A percentile compares a stretch with the other conserved stretches of the same genome.
These are phyloP conservation scores for Phaethornis superciliosus DNA, from an alignment of 2,113 vertebrate species.

Conservation along the genomic window DNA sequence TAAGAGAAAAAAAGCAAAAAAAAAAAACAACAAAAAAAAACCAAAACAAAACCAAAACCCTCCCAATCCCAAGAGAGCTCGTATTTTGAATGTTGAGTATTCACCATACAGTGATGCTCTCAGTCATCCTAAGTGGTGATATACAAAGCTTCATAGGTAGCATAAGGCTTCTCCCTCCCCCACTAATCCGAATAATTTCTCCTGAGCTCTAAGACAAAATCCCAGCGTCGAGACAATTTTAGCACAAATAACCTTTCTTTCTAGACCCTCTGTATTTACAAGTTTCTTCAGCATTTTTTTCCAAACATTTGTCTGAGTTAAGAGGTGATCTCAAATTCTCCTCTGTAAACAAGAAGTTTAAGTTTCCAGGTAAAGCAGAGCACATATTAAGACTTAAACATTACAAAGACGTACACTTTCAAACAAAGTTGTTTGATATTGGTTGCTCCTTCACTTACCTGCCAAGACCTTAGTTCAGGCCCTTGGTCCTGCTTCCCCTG, in stretches of 20 bases:
- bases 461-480: slow-evolving; percentile 76
- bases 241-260: not conserved
- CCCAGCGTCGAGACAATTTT: not conserved
- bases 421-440: slow-evolving; percentile 48
- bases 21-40: too few relatives aligned
- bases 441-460: slow-evolving; percentile 70
- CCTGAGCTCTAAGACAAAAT: not conserved
- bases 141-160: not conserved
- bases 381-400: slow-evolving; percentile 68
- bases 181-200: not conserved
- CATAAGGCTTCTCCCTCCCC: not conserved
- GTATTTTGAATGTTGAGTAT: not conserved
- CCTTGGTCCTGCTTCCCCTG: slow-evolving; percentile 72
- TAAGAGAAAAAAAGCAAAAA: not conserved
- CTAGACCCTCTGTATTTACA: not conserved
- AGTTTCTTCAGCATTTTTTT: not conserved
- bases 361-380: slow-evolving; percentile 43
- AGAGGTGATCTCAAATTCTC: not conserved
- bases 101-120: not conserved
- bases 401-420: slow-evolving; percentile 65
- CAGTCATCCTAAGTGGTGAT: not conserved
- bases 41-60: too few relatives aligned
- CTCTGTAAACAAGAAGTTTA: slow-evolving; percentile 13
- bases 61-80: not conserved
- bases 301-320: not conserved